These are phyloP conservation scores for Oxyteleia sp. DNA, from an alignment of 2,888 invertebrate genomes.

Conservation along the genomic window DNA sequence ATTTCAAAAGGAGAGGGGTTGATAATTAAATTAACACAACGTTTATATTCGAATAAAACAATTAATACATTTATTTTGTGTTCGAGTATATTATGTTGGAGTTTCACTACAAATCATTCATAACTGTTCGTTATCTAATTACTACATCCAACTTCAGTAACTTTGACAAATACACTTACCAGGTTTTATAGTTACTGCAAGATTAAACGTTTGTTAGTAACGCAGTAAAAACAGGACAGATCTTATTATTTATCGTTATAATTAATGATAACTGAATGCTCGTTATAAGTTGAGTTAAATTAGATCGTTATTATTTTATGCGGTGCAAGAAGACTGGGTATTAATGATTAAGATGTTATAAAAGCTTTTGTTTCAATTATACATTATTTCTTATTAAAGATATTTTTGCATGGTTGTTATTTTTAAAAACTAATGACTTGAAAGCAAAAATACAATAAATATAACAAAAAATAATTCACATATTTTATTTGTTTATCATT, in stretches of 20 bases:
- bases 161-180: conserved; percentile 55
- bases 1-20: not conserved
- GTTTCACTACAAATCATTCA: conserved; percentile 49
- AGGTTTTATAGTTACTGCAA: conserved; percentile 53
- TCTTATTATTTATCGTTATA: conserved; percentile 20
- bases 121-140: conserved; percentile 42
- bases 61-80: conserved; percentile 23
- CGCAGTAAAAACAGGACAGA: conserved; percentile 8
- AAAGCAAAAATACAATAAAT: no score
- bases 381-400: no score
- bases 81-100: conserved; percentile 21
- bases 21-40: not conserved
- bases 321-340: conserved; percentile 13
- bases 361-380: no score
- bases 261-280: not conserved
- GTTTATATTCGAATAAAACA: not conserved
- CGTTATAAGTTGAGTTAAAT: conserved; percentile 5
- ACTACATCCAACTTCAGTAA: conserved; percentile 51
- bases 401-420: no score
- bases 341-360: not conserved
- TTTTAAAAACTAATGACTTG: no score
- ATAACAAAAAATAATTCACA: no score
- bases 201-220: conserved; percentile 50
- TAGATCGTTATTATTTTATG: not conserved
- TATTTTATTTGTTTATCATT: no score